These are phyloP conservation scores for Germaria angustata DNA, from an alignment of 2,888 invertebrate species.

Conservation along the genomic window DNA sequence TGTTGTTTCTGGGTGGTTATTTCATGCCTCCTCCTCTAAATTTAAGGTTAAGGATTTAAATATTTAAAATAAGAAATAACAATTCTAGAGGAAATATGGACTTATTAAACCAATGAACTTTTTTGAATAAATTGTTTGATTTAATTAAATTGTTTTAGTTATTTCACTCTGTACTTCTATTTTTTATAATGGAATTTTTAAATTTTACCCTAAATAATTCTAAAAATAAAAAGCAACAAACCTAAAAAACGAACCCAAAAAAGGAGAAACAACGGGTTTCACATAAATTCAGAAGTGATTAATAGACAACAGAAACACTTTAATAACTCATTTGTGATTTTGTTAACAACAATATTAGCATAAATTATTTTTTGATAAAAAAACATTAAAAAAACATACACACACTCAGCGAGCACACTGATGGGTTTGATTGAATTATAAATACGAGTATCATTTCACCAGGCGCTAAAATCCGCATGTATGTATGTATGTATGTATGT, in stretches of 20 bases:
- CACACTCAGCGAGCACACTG: background rate
- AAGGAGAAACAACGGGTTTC: background rate
- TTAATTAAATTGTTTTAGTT: background rate
- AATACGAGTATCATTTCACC: background rate
- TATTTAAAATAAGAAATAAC: no score
- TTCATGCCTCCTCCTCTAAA: no score
- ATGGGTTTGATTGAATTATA: background rate
- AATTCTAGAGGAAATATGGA: no score
- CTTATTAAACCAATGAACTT: no score
- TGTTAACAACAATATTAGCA: slow-evolving; percentile 18
- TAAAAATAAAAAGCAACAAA: background rate
- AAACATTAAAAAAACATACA: background rate
- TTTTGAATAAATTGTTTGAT: no score
- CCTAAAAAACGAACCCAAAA: background rate
- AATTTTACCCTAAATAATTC: background rate
- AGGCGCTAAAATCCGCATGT: background rate
- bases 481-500: no score
- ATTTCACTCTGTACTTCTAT: background rate
- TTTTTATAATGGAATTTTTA: slow-evolving; percentile 13
- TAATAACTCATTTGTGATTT: background rate
- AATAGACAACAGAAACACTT: slow-evolving; percentile 1
- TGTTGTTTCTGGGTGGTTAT: no score
- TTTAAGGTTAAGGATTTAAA: no score
- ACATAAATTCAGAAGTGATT: slow-evolving; percentile 9
- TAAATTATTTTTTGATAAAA: slow-evolving; percentile 1